Base-by-base conservation (phyloP, 1,140 invertebrate species). In the Lepidostoma basale region DNA sequence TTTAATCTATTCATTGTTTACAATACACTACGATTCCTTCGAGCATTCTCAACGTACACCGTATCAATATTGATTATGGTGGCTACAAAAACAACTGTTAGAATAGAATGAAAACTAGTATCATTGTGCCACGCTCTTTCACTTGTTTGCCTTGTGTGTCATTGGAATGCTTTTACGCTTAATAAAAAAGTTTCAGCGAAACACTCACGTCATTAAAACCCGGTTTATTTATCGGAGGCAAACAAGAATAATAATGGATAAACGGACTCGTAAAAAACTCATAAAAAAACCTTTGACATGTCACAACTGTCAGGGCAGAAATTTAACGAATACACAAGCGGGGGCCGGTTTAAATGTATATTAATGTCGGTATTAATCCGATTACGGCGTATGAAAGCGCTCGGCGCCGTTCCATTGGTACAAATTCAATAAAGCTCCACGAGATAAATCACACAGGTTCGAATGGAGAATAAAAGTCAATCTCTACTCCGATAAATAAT, bases 351-450 rank as follows among this genome's bases (percentile, higher is more conserved):
- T 47, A 45, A 58, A 58, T 59, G 67, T 63, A 64, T 69, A 69
- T 69, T 64, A 63, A 69, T 69, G 60, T 58, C 60, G 44, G 60
- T 44, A 36, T 52, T 69, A 69, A 69, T 69, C 67, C 60, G 60
- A 69, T 69, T 69, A 64, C 26, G 36, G 45, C 18, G 44, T 45
- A 56, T 56, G 58, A 62, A 68, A 68, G 62, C 60, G 47, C 4
- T 52, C 18, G 49, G 47, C 33, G 44, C 52, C 56, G 52, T 62
- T 56, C 33, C 22, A 42, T 66, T 66, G 22, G 58, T 40, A 42
- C 52, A 30, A 56, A 66, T 66, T 66, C 63, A 66, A 66, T 66
- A 66, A 66, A 66, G 47, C 30, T 56, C 49, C 28, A 58, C 40
- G 25, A 58, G 49, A 66, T 66, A 66, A 66, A 66, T 66, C 63